Conservation (phyloP, 1,140 invertebrate species). For the Drosophila truncata region DNA sequence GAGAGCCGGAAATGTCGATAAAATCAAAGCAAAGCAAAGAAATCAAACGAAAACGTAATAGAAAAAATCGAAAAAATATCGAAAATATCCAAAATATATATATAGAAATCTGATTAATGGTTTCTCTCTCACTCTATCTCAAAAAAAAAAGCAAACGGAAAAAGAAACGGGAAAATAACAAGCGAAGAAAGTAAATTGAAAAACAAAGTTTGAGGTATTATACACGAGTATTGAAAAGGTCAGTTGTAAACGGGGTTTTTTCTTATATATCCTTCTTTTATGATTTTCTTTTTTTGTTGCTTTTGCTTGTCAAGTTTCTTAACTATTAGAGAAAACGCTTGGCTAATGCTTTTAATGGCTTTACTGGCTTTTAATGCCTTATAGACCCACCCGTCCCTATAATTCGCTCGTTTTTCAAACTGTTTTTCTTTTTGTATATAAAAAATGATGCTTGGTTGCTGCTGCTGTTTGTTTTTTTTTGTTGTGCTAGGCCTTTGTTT, state of each 20-base stretch:
- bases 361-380: neutral
- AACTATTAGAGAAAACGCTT: constrained; percentile 67
- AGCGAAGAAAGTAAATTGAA: constrained; percentile 8
- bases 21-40: constrained; percentile 60
- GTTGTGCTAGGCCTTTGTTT: constrained; percentile 72
- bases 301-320: constrained; percentile 40
- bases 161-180: constrained; percentile 8
- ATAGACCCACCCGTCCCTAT: constrained; percentile 8
- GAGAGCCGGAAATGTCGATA: constrained; percentile 31
- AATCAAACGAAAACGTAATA: constrained; percentile 47
- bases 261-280: neutral
- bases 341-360: constrained; percentile 54
- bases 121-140: neutral
- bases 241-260: neutral
- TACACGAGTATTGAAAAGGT: constrained; percentile 7
- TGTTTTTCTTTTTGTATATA: constrained; percentile 36
- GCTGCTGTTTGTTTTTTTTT: constrained; percentile 39
- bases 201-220: constrained; percentile 5
- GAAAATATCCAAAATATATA: constrained; percentile 13
- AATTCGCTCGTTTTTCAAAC: constrained; percentile 11
- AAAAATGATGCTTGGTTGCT: constrained; percentile 48
- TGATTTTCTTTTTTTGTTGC: constrained; percentile 8
- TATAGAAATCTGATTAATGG: constrained; percentile 10
- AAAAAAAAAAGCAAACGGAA: neutral
- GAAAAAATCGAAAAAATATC: constrained; percentile 44